Evolutionary conservation across 2,797 vertebrate genomes (phyloP).

Genomic region (Tiaroga cobitis): DNA sequence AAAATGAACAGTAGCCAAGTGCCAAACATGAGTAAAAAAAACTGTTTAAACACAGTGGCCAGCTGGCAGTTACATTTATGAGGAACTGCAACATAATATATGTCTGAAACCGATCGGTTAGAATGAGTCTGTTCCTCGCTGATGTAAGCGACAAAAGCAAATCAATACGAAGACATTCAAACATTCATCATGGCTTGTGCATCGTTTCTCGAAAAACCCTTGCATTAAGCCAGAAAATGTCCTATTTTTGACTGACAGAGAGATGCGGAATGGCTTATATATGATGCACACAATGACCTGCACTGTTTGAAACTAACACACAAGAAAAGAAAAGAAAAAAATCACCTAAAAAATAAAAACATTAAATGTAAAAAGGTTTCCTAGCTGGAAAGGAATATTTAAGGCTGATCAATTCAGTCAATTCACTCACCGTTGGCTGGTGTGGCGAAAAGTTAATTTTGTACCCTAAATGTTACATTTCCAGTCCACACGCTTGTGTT

Average conservation of each 20-base stretch:
- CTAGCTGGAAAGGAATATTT: background rate
- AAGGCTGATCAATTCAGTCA: background rate
- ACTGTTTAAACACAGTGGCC: background rate
- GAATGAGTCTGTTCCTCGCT: background rate
- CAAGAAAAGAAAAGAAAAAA: background rate
- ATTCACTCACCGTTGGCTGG: background rate
- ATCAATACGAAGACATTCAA: background rate
- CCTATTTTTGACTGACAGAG: background rate
- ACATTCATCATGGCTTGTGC: background rate
- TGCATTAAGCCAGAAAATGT: background rate
- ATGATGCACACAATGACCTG: background rate
- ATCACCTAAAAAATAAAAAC: background rate
- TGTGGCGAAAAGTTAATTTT: conserved; percentile 12
- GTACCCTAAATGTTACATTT: background rate
- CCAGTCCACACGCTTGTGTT: background rate
- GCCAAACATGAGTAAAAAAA: background rate
- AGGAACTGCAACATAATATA: background rate
- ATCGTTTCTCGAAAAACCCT: background rate
- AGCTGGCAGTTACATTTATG: background rate
- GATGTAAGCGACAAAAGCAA: background rate
- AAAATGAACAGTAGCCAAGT: background rate
- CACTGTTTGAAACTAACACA: background rate
- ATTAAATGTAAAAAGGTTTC: too few relatives aligned
- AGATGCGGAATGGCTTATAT: background rate
- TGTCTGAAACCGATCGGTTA: background rate